Percentiles rank a stretch among this genome's conserved stretches.
Conservation (phyloP, 2,797 vertebrate species). For the Bradypodion pumilum region DNA sequence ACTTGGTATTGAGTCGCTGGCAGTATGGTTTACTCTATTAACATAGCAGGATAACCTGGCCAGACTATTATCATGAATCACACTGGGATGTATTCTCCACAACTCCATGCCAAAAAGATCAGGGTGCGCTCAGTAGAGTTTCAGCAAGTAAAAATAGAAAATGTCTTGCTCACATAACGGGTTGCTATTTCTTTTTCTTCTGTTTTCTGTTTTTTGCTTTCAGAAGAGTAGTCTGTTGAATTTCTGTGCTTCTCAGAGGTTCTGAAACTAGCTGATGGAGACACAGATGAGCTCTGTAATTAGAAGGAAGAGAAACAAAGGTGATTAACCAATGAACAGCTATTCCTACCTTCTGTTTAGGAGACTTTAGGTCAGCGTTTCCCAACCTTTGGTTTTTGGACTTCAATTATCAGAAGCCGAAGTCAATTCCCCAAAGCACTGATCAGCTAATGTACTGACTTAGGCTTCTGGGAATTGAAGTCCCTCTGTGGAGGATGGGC, state of each 20-base stretch:
- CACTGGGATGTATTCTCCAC: neutral
- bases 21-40: too few species aligned
- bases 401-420: too few species aligned
- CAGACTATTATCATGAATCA: too few species aligned
- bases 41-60: too few species aligned
- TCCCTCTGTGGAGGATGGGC: too few species aligned
- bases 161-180: slow-evolving; percentile 80
- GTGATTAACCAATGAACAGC: slow-evolving; percentile 24
- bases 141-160: neutral
- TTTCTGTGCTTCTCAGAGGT: slow-evolving; percentile 91
- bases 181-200: slow-evolving; percentile 91
- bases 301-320: slow-evolving; percentile 40
- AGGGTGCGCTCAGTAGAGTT: neutral
- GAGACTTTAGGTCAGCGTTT: too few species aligned
- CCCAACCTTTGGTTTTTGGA: too few species aligned
- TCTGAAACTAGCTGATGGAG: slow-evolving; percentile 92
- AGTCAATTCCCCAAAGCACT: too few species aligned
- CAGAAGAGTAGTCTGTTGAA: slow-evolving; percentile 89
- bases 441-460: too few species aligned
- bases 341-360: neutral
- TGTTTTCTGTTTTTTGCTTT: slow-evolving; percentile 94
- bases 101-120: neutral
- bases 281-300: slow-evolving; percentile 91
- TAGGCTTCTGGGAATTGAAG: too few species aligned
- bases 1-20: too few species aligned